A percentile compares a stretch with the other conserved stretches of the same genome.
Evolutionary conservation across 2,113 vertebrate genomes (phyloP).

Genomic region (Dasyprocta punctata): DNA sequence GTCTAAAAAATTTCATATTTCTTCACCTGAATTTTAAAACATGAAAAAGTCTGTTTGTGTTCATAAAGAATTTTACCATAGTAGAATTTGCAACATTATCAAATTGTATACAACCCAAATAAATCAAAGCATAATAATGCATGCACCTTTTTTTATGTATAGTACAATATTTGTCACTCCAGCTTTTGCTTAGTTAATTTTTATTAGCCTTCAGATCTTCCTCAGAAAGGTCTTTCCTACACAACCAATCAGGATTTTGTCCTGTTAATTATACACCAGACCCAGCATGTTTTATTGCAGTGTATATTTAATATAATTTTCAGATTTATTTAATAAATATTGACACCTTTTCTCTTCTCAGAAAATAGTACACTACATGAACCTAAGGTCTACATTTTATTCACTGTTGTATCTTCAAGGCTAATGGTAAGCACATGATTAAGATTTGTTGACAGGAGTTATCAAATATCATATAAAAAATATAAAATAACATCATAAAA

Average conservation of each 20-base stretch:
- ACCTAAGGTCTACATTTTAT: not conserved
- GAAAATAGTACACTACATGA: not conserved
- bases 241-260: not conserved
- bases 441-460: not conserved
- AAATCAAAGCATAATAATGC: not conserved
- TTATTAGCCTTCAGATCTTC: not conserved
- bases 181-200: not conserved
- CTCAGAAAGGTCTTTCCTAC: conserved; percentile 25
- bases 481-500: not conserved
- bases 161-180: not conserved
- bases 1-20: not conserved
- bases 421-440: not conserved
- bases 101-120: not conserved
- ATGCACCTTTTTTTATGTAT: not conserved
- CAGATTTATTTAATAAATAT: conserved; percentile 34
- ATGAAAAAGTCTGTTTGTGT: not conserved
- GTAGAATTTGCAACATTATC: not conserved
- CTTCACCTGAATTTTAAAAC: not conserved
- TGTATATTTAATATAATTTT: not conserved
- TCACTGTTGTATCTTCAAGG: not conserved
- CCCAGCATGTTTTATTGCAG: not conserved
- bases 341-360: not conserved
- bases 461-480: not conserved
- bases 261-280: not conserved
- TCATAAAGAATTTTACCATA: not conserved